phyloP scores from a whole-genome alignment of 2,797 vertebrate species.

The Artibeus jamaicensis region DNA sequence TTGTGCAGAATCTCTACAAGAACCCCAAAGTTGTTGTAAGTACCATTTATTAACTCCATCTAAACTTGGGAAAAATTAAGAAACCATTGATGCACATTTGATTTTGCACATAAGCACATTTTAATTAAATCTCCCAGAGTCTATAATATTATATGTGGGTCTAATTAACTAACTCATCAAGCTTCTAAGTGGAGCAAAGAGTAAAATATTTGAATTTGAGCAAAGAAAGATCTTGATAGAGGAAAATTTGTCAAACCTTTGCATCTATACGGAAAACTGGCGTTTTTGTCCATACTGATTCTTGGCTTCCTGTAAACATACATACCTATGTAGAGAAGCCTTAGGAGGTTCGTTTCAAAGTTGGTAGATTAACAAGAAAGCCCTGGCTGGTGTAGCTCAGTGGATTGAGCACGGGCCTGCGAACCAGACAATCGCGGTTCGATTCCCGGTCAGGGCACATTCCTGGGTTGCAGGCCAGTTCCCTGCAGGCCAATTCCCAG shows the following conservation, averaged over 20 bases:
- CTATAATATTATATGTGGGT: slow-evolving; percentile 42
- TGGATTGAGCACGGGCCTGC: no score
- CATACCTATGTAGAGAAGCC: background rate
- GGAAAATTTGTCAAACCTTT: background rate
- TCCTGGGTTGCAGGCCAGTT: no score
- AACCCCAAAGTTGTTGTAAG: background rate
- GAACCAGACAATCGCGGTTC: no score
- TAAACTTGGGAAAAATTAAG: slow-evolving; percentile 62
- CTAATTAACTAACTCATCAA: slow-evolving; percentile 62
- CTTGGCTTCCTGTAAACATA: background rate
- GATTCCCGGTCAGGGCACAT: no score
- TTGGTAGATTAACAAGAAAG: background rate
- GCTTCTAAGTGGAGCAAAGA: slow-evolving; percentile 49
- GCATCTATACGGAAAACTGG: background rate
- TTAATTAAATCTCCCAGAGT: slow-evolving; percentile 47
- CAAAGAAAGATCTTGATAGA: slow-evolving; percentile 51
- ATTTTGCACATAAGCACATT: slow-evolving; percentile 62
- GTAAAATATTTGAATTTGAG: slow-evolving; percentile 13
- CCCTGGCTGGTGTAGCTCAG: no score
- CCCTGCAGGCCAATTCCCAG: no score
- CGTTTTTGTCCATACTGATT: background rate
- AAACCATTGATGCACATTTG: background rate
- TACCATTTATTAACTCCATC: slow-evolving; percentile 6
- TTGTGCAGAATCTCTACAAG: slow-evolving; percentile 9
- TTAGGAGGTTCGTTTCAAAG: background rate